phyloP scores from a whole-genome alignment of 2,888 invertebrate species.

The Linyphia triangularis region DNA sequence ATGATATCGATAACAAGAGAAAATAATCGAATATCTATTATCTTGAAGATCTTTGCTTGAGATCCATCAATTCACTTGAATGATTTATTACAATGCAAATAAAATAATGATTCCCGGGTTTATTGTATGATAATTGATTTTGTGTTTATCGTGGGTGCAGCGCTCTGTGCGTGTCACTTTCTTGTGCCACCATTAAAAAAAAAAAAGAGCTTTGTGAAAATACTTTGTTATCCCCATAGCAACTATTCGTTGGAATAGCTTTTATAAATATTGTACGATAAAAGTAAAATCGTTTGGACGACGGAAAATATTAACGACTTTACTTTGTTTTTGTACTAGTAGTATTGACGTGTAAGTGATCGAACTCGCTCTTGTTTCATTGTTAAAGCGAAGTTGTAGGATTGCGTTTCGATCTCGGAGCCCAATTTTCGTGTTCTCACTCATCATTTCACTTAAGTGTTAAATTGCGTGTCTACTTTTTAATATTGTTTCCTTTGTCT shows the following conservation, averaged over 20 bases:
- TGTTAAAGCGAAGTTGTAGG: too few relatives aligned
- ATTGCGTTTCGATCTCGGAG: too few relatives aligned
- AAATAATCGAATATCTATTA: neutral
- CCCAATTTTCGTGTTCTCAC: too few relatives aligned
- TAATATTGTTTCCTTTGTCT: too few relatives aligned
- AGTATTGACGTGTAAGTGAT: neutral
- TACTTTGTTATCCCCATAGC: neutral
- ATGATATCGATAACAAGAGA: neutral
- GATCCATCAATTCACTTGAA: neutral
- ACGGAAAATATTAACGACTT: neutral
- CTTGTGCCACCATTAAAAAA: neutral
- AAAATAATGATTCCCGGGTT: neutral
- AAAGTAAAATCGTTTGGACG: neutral
- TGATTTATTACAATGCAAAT: neutral
- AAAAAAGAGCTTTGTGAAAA: neutral
- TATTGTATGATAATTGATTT: conserved; percentile 11
- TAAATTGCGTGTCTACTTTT: too few relatives aligned
- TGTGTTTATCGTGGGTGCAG: neutral
- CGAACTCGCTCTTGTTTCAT: too few relatives aligned
- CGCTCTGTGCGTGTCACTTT: neutral
- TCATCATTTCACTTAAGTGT: too few relatives aligned
- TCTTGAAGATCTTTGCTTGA: neutral
- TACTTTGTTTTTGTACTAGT: neutral
- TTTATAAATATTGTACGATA: neutral
- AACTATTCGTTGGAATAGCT: neutral